Evolutionary conservation across 2,113 vertebrate genomes (phyloP).

Genomic region (Macroglossus sobrinus): DNA sequence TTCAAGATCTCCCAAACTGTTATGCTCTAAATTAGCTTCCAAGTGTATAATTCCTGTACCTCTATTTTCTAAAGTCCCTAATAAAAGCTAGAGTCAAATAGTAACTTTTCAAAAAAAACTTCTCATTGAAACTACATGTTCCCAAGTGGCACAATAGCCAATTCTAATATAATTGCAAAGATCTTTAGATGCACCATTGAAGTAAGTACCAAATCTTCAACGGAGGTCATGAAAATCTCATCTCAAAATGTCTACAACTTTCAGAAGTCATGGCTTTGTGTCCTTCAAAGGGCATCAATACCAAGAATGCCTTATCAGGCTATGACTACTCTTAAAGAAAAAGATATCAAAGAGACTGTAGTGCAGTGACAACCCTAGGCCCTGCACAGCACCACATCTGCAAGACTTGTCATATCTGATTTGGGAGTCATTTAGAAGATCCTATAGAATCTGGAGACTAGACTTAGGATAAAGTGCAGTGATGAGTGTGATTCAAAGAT

Average conservation of each 20-base stretch:
- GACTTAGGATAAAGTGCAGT: background rate
- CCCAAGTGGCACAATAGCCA: background rate
- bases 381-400: background rate
- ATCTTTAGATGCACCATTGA: background rate
- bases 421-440: background rate
- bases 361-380: background rate
- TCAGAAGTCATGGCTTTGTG: background rate
- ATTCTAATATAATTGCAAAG: background rate
- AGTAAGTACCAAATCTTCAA: background rate
- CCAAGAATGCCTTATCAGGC: background rate
- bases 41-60: background rate
- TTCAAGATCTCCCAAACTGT: background rate
- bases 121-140: background rate
- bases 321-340: background rate
- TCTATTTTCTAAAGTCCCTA: background rate
- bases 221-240: background rate
- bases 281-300: background rate
- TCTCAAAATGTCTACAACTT: background rate
- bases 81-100: background rate
- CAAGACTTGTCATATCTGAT: background rate
- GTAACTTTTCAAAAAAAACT: constrained; percentile 1
- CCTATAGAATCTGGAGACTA: background rate
- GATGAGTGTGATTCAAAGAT: background rate
- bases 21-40: background rate
- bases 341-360: background rate